Conservation (phyloP, 2,797 vertebrate species). For the Enteromius argenteus region DNA sequence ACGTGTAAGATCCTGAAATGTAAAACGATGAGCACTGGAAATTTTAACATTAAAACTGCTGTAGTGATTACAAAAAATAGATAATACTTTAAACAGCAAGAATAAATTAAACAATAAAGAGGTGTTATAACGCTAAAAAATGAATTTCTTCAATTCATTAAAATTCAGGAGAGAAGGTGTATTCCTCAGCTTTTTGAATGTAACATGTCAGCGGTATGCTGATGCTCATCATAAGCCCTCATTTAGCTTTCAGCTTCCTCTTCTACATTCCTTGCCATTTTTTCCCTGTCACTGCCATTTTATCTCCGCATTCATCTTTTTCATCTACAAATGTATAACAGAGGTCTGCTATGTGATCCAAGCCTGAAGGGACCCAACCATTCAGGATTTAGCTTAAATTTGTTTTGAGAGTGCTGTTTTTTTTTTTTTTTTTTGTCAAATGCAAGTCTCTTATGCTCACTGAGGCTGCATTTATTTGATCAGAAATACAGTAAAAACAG, state of each 20-base stretch:
- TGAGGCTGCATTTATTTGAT: background rate
- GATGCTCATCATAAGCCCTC: background rate
- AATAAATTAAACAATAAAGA: background rate
- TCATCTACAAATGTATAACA: conserved; percentile 7
- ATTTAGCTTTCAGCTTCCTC: background rate
- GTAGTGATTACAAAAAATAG: background rate
- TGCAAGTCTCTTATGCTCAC: background rate
- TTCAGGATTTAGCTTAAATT: background rate
- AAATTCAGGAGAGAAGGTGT: background rate
- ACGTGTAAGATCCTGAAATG: background rate
- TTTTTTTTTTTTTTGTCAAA: background rate
- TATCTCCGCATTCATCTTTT: conserved; percentile 7
- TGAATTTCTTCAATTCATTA: background rate
- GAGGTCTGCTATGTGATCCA: conserved; percentile 7
- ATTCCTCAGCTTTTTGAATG: background rate
- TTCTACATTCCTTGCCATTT: conserved; percentile 4
- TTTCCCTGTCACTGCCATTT: background rate
- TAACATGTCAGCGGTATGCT: background rate
- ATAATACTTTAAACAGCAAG: background rate
- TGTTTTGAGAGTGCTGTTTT: background rate
- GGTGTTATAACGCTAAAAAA: background rate
- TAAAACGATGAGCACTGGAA: background rate
- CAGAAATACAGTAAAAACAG: background rate
- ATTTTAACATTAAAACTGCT: no score
- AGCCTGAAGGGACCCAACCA: background rate